Conservation (phyloP, 2,113 vertebrate species). For the Emydura subglobosa region DNA sequence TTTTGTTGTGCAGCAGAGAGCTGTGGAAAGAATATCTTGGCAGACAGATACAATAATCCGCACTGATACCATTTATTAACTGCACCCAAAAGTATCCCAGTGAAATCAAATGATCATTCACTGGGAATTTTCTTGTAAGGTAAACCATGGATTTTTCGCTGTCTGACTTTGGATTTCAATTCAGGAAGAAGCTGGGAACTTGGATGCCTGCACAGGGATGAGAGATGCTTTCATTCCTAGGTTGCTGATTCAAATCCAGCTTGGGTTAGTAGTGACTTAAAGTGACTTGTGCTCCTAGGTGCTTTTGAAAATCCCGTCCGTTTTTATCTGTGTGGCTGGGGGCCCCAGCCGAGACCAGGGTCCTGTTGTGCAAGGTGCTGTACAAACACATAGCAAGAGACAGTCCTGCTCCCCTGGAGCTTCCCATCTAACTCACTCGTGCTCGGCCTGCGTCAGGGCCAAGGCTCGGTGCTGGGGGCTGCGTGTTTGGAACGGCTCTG, state of each 20-base stretch:
- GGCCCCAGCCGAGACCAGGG: background rate
- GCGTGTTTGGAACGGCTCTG: background rate
- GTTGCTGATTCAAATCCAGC: constrained; percentile 45
- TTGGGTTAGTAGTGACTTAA: constrained; percentile 60
- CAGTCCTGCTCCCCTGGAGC: background rate
- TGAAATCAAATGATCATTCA: background rate
- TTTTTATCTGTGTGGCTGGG: background rate
- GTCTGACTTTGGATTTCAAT: background rate
- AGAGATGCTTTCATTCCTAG: background rate
- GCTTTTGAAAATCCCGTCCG: background rate
- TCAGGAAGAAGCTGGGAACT: background rate
- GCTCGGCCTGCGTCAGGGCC: too few species aligned
- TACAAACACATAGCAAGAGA: background rate
- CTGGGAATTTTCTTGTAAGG: background rate
- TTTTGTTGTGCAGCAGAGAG: background rate
- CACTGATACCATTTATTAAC: constrained; percentile 43
- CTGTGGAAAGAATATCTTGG: background rate
- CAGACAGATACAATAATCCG: constrained; percentile 33
- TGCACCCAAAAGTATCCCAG: background rate
- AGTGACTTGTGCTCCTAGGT: background rate
- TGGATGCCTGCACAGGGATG: background rate
- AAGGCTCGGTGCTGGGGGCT: background rate
- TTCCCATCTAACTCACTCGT: background rate
- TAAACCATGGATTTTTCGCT: background rate
- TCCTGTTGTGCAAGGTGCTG: background rate